Conservation (phyloP, 2,113 vertebrate genomes). For the Erinaceus europaeus region DNA sequence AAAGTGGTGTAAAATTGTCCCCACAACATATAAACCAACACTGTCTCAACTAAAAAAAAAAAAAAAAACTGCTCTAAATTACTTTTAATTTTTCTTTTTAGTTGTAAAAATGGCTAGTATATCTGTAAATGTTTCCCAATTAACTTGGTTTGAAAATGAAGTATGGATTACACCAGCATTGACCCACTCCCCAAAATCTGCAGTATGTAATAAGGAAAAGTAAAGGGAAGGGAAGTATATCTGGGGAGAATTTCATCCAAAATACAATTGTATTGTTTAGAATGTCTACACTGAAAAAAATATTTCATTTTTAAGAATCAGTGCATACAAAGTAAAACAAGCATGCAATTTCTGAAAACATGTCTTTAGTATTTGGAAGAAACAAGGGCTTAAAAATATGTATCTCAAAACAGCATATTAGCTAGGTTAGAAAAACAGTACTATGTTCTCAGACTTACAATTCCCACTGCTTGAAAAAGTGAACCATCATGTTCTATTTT, state of each 20-base stretch:
- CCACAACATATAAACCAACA: no score
- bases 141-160: slow-evolving; percentile 23
- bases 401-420: slow-evolving; percentile 24
- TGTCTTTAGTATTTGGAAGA: neutral
- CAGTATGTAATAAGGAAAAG: neutral
- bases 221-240: neutral
- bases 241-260: neutral
- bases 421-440: slow-evolving; percentile 37
- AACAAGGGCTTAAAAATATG: neutral
- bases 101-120: neutral
- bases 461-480: slow-evolving; percentile 89
- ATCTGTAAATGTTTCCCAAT: slow-evolving; percentile 37
- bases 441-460: slow-evolving; percentile 84
- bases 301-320: no score
- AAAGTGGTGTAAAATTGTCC: no score
- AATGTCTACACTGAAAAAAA: neutral
- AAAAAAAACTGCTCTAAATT: neutral
- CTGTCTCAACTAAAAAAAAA: no score
- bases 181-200: neutral
- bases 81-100: slow-evolving; percentile 37
- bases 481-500: slow-evolving; percentile 90
- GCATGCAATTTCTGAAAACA: neutral
- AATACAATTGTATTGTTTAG: neutral
- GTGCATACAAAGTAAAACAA: neutral
- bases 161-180: neutral